Evolutionary conservation across 2,797 vertebrate species (phyloP).

Genomic region (Eupleurogrammus muticus): DNA sequence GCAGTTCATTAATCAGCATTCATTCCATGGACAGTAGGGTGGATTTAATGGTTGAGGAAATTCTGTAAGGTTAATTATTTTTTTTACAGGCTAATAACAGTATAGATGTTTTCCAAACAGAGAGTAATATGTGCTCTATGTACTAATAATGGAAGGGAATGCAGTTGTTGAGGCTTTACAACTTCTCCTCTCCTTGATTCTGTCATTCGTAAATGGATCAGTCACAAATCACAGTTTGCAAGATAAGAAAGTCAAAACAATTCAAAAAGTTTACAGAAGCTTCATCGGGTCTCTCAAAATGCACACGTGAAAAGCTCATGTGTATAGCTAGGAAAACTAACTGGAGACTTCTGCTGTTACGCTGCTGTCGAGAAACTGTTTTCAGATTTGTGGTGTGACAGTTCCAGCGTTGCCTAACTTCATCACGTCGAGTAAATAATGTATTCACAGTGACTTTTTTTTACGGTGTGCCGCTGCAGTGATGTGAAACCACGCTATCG

Average conservation of each 20-base stretch:
- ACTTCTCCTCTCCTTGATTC: constrained; percentile 5
- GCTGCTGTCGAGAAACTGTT: constrained; percentile 5
- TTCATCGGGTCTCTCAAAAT: no score
- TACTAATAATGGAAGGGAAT: neutral
- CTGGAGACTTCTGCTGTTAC: constrained; percentile 3
- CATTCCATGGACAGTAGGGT: constrained; percentile 14
- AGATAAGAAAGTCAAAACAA: no score
- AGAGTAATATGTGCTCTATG: constrained; percentile 8
- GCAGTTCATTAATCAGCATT: constrained; percentile 33
- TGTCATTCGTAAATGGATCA: no score
- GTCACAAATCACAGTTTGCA: no score
- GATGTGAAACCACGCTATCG: constrained; percentile 26
- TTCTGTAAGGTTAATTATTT: constrained; percentile 37
- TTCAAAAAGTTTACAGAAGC: no score
- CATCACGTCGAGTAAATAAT: constrained; percentile 43
- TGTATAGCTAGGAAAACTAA: neutral
- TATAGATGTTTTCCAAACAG: constrained; percentile 36
- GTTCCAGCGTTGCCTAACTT: constrained; percentile 27
- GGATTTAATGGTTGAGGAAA: constrained; percentile 39
- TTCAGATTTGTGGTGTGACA: constrained; percentile 18
- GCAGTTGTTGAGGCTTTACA: neutral
- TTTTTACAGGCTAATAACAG: constrained; percentile 30
- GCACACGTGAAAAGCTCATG: no score
- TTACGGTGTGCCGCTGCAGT: constrained; percentile 18
- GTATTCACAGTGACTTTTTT: constrained; percentile 61